phyloP scores from a whole-genome alignment of 2,113 vertebrate species.

The Oxyruncus cristatus region DNA sequence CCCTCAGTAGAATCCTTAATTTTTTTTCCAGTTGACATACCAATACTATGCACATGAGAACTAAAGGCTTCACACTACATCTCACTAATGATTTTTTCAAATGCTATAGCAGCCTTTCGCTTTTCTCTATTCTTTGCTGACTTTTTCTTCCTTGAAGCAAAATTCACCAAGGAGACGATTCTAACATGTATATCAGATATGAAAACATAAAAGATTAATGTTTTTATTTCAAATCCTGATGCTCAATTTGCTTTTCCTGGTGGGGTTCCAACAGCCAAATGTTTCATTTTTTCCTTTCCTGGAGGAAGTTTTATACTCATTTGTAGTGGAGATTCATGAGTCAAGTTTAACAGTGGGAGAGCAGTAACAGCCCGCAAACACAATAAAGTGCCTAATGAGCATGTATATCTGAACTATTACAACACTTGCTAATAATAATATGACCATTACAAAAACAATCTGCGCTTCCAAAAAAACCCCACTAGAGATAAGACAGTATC shows the following conservation, averaged over 20 bases:
- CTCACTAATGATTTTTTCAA: background rate
- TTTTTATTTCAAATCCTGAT: background rate
- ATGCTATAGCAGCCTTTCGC: background rate
- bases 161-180: background rate
- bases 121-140: background rate
- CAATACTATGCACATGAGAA: background rate
- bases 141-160: background rate
- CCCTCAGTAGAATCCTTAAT: background rate
- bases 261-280: background rate
- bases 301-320: background rate
- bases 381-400: background rate
- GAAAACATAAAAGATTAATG: background rate
- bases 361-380: background rate
- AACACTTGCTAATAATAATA: background rate
- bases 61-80: background rate
- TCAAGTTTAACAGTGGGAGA: background rate
- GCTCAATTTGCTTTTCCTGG: background rate
- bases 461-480: background rate
- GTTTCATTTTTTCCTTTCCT: background rate
- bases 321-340: background rate
- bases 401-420: background rate
- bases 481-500: background rate
- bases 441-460: background rate
- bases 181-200: background rate
- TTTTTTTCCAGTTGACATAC: background rate